Base-by-base conservation (phyloP, 2,113 vertebrate species). In the Vidua macroura region DNA sequence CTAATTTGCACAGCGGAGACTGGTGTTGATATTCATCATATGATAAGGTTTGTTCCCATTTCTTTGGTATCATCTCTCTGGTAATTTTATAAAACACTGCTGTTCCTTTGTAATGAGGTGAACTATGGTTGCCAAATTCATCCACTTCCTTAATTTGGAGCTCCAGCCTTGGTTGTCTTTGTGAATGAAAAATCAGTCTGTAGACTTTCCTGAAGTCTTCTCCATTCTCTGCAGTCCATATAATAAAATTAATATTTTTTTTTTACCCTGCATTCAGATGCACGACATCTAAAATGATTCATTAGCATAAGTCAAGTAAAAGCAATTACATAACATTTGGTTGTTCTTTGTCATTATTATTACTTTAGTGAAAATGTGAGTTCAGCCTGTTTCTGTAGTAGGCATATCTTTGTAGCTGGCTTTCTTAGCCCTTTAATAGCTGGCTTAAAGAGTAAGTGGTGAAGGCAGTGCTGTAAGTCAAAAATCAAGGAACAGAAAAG, bases 71-170 rank as follows among this genome's bases (percentile, higher is more conserved):
- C 86, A 98, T 97, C 73, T 97, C 97, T 96, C 96, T 98, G 94
- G 91, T 91, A 64, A 98, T 80, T 97, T 98, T 98, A 73, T 98
- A 98, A 82, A 99, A 97, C 20, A 97, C 56, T 53, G 91, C 97
- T 3, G 97, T 97, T 51, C 98, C 99, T 95, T 99, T 99, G 95
- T 99, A 99, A 96, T 99, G 96, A 37, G 98, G 97, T 15, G 98
- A 99, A 88, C 98, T 98, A 87, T 98, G 96, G 95, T 99, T 99
- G 73, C 98, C 98, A 55, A 98, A 99, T 21, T 98, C 98, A 96
- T 99, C 98, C 76, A 99, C 96, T 72, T 98, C 98, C 44, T 97
- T 98, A 24, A 98, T 98, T 75, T 90, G 96, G 33, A 99, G 93
- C 41, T 94, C 82, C 70, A 99, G 93, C 58, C 95, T 97, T 43